Conservation (phyloP, 2,888 invertebrate genomes). For the Acleris literana region DNA sequence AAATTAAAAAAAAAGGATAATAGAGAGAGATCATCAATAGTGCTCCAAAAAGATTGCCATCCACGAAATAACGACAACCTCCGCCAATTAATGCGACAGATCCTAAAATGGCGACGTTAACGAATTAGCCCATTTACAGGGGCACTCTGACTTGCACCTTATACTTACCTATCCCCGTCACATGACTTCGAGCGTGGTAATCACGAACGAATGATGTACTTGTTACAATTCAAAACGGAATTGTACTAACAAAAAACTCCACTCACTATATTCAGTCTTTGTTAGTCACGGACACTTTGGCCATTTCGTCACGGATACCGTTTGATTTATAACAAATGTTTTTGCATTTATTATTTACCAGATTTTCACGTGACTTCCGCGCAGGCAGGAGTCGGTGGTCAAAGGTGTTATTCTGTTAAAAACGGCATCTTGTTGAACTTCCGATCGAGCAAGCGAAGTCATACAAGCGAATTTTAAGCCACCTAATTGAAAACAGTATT, state of each 20-base stretch:
- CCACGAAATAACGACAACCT: no score
- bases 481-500: no score
- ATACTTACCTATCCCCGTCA: constrained; percentile 23
- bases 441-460: no score
- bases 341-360: constrained; percentile 3
- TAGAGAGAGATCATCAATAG: no score
- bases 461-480: no score
- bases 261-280: constrained; percentile 23
- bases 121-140: not conserved
- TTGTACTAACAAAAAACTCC: constrained; percentile 32
- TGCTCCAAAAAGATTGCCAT: no score
- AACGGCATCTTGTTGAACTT: no score
- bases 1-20: no score
- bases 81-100: no score
- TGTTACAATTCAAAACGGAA: constrained; percentile 24
- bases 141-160: constrained; percentile 1
- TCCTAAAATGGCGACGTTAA: no score
- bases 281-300: constrained; percentile 28
- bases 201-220: constrained; percentile 27
- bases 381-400: no score
- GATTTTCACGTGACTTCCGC: constrained; percentile 1
- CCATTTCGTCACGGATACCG: constrained; percentile 23
- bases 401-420: no score
- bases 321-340: constrained; percentile 11
- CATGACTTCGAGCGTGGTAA: constrained; percentile 34